Conservation (phyloP, 2,797 vertebrate genomes). For the Pseudomugil gertrudae region DNA sequence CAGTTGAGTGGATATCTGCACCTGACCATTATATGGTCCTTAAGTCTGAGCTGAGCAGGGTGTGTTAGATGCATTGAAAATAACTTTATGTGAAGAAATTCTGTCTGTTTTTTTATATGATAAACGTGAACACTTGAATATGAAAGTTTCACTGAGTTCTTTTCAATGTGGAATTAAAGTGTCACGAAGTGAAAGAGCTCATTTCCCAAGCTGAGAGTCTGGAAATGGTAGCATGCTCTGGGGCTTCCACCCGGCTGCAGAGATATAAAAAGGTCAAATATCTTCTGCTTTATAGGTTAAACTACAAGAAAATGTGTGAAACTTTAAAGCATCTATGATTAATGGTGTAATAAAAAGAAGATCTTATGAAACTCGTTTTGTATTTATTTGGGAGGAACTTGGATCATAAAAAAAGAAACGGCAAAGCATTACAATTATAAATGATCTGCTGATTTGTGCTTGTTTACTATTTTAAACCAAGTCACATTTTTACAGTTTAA, state of each 20-base stretch:
- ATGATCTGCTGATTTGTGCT: neutral
- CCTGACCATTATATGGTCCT: slow-evolving; percentile 73
- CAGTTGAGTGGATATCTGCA: slow-evolving; percentile 34
- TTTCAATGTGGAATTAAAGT: slow-evolving; percentile 60
- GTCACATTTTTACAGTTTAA: neutral
- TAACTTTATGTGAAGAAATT: slow-evolving; percentile 48
- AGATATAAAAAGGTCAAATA: neutral
- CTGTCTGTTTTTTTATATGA: slow-evolving; percentile 53
- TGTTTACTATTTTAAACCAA: neutral
- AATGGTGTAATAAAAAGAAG: neutral
- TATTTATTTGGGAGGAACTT: too few relatives aligned
- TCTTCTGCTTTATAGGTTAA: neutral
- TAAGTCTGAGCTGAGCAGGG: slow-evolving; percentile 45
- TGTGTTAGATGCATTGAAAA: slow-evolving; percentile 41
- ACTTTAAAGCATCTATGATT: neutral
- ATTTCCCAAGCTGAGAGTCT: neutral
- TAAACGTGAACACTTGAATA: slow-evolving; percentile 65
- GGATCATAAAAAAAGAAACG: too few relatives aligned
- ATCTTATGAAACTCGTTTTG: neutral
- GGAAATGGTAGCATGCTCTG: neutral
- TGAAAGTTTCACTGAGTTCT: slow-evolving; percentile 43
- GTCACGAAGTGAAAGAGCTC: slow-evolving; percentile 41
- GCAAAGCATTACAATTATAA: too few relatives aligned
- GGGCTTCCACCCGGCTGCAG: neutral
- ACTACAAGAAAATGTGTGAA: neutral